phyloP scores from a whole-genome alignment of 2,888 invertebrate genomes.

The Caradrina kadenii region DNA sequence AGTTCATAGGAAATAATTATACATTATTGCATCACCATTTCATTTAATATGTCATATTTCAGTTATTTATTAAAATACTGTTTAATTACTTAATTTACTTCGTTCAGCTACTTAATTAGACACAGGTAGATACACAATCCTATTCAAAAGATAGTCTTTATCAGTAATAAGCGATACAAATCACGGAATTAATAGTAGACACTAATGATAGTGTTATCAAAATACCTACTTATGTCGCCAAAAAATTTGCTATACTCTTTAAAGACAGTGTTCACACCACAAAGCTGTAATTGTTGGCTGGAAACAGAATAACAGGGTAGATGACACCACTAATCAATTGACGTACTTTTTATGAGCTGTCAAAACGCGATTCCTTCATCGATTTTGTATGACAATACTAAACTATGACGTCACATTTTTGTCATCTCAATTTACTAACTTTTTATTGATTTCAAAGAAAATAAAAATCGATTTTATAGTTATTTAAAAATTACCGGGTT shows the following conservation, averaged over 20 bases:
- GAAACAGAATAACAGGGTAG: no score
- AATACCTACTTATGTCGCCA: neutral
- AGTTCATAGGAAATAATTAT: neutral
- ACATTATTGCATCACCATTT: neutral
- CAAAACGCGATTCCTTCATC: no score
- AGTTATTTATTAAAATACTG: neutral
- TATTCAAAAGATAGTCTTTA: conserved; percentile 7
- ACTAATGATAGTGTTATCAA: conserved; percentile 24
- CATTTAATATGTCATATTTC: neutral
- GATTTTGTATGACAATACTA: no score
- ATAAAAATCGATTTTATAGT: no score
- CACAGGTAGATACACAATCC: neutral
- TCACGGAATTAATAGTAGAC: conserved; percentile 8
- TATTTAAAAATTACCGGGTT: no score
- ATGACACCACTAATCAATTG: no score
- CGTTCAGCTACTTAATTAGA: no score
- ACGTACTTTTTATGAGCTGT: no score
- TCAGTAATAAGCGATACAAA: conserved; percentile 19
- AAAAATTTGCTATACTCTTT: neutral
- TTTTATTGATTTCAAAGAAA: no score
- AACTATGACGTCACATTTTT: no score
- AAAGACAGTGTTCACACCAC: neutral
- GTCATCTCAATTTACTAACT: no score
- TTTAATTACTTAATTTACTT: no score
- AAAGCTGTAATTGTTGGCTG: neutral